Conservation (phyloP, 2,888 invertebrate genomes). For the Oxytorus armatus region DNA sequence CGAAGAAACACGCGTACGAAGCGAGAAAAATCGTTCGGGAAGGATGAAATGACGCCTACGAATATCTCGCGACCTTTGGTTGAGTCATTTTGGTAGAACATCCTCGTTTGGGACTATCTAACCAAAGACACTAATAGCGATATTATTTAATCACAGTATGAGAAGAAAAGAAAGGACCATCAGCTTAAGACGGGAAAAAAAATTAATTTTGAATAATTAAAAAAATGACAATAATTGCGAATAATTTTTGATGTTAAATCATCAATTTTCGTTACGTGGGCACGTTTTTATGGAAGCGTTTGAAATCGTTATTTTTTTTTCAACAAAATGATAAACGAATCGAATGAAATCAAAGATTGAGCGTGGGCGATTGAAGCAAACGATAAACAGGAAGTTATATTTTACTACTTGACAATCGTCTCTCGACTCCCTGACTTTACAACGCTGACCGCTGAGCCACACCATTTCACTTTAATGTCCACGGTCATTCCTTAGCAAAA, state of each 20-base stretch:
- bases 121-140: too few relatives aligned
- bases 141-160: too few relatives aligned
- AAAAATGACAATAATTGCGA: too few relatives aligned
- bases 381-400: conserved; percentile 43
- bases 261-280: too few relatives aligned
- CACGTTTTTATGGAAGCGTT: background rate
- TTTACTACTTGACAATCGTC: conserved; percentile 8
- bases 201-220: too few relatives aligned
- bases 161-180: too few relatives aligned
- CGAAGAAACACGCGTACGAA: conserved; percentile 52
- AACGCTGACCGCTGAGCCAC: conserved; percentile 25
- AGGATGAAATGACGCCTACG: conserved; percentile 50
- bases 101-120: too few relatives aligned
- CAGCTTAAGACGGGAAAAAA: too few relatives aligned
- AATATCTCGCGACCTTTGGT: conserved; percentile 33
- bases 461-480: conserved; percentile 35
- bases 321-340: conserved; percentile 2
- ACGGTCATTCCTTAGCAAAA: conserved; percentile 28
- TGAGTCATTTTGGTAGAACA: conserved; percentile 60
- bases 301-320: too few relatives aligned
- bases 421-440: conserved; percentile 10
- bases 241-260: too few relatives aligned
- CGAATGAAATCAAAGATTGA: conserved; percentile 7
- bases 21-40: conserved; percentile 21
- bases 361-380: conserved; percentile 5